phyloP scores from a whole-genome alignment of 2,797 vertebrate genomes.

The Tympanoctomys barrerae region DNA sequence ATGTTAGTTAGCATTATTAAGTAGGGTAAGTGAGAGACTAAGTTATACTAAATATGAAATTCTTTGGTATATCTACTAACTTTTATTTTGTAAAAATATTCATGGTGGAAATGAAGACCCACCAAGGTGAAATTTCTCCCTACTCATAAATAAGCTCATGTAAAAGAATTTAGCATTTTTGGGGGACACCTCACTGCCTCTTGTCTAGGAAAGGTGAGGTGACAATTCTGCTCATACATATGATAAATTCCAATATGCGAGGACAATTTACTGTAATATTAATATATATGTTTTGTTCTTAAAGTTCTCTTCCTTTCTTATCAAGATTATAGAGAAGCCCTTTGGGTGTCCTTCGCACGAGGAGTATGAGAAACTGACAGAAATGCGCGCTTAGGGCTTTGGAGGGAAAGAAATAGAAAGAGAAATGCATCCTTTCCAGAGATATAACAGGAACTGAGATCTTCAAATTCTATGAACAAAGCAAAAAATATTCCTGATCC shows the following conservation, averaged over 20 bases:
- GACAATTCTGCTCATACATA: neutral
- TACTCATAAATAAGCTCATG: neutral
- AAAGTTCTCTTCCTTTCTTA: neutral
- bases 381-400: neutral
- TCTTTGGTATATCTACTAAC: neutral
- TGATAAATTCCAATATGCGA: conserved; percentile 19
- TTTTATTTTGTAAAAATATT: conserved; percentile 50
- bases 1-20: neutral
- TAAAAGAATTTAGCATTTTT: neutral
- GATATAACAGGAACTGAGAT: neutral
- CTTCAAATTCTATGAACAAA: neutral
- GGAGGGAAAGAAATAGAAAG: neutral
- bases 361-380: neutral
- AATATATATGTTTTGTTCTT: conserved; percentile 43
- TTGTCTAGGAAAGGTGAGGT: conserved; percentile 34
- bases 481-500: neutral
- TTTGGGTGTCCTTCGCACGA: neutral
- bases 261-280: conserved; percentile 66
- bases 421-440: conserved; percentile 32
- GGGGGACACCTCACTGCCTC: neutral
- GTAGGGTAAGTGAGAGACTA: neutral
- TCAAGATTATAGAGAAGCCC: neutral
- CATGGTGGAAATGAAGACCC: neutral
- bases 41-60: neutral
- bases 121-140: neutral